phyloP scores from a whole-genome alignment of 2,113 vertebrate genomes.

The Kobus ellipsiprymnus region DNA sequence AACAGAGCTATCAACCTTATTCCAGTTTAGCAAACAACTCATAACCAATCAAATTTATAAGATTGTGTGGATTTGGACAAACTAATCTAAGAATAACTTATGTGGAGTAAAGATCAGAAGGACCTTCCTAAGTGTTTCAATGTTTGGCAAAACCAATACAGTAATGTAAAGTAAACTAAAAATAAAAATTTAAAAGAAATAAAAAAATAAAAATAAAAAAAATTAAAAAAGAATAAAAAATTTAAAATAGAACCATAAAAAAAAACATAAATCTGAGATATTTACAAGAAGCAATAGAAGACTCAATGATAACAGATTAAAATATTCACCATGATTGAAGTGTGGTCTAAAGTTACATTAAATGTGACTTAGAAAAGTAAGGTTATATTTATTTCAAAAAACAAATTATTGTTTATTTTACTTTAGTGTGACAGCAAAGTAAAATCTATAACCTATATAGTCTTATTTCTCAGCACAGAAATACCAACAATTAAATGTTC shows the following conservation, averaged over 20 bases:
- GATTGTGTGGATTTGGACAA: neutral
- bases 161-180: too few species aligned
- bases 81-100: neutral
- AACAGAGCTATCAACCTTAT: rapidly evolving
- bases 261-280: neutral
- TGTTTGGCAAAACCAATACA: too few species aligned
- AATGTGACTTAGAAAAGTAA: neutral
- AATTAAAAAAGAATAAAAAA: too few species aligned
- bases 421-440: neutral
- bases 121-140: neutral
- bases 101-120: neutral
- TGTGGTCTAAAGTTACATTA: neutral
- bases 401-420: neutral
- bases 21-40: neutral
- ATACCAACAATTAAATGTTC: neutral
- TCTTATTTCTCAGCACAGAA: neutral
- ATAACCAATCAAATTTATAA: neutral
- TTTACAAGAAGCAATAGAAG: neutral
- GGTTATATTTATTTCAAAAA: neutral
- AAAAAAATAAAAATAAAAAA: too few species aligned
- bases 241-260: too few species aligned
- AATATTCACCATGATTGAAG: neutral
- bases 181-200: too few species aligned
- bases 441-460: neutral
- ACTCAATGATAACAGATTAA: neutral